These are phyloP conservation scores for Capra hircus DNA, from an alignment of 2,113 vertebrate species.

Conservation along the genomic window DNA sequence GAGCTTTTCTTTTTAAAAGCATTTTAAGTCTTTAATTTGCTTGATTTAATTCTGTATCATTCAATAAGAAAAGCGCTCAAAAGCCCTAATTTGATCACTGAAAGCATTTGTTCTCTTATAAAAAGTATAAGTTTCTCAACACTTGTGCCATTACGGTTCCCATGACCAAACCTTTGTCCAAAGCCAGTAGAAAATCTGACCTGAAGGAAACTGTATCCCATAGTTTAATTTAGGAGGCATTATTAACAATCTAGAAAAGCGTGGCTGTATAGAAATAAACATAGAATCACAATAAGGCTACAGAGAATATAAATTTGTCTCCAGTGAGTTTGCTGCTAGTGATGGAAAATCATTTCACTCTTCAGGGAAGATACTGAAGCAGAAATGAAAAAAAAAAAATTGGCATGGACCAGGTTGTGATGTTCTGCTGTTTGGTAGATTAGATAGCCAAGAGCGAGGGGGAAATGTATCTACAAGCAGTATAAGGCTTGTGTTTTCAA, in stretches of 20 bases:
- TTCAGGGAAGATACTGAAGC: not conserved
- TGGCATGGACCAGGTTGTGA: not conserved
- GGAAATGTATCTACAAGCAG: not conserved
- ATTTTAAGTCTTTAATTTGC: not conserved
- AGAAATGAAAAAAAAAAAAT: not conserved
- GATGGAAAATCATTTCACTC: not conserved
- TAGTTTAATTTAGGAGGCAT: not conserved
- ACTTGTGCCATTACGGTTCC: not conserved
- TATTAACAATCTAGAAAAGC: not conserved
- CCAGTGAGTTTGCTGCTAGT: not conserved
- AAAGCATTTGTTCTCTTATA: not conserved
- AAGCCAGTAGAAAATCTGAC: not conserved
- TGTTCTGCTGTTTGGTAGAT: not conserved
- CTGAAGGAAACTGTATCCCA: not conserved
- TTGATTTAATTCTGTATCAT: not conserved
- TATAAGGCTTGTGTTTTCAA: not conserved
- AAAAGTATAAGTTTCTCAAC: not conserved
- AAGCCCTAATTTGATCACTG: not conserved
- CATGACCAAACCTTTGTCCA: not conserved
- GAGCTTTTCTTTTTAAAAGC: not conserved
- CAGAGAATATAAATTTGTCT: not conserved
- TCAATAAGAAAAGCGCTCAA: not conserved
- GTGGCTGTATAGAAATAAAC: not conserved
- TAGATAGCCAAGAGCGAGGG: not conserved
- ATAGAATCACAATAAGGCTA: not conserved